Evolutionary conservation across 2,797 vertebrate species (phyloP), one percentile per base, ranked within the genome.

Genomic region (Acipenser ruthenus): DNA sequence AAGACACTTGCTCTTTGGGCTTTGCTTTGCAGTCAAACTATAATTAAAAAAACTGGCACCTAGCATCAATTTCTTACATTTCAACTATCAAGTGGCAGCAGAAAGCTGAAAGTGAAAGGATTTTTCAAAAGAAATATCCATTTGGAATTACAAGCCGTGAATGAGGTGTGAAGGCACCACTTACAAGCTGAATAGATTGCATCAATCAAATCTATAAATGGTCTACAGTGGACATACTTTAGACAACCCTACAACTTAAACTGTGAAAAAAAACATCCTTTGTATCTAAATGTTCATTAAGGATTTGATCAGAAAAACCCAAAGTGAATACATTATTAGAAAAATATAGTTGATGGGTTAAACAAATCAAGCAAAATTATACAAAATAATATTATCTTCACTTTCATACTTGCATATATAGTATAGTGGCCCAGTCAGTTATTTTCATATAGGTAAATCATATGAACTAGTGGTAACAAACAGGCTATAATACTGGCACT

Each of bases 71-170:
- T 87, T 88, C 86, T 88, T 89, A 79, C 83, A 90, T 90, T 91
- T 93, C 82, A 80, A 86, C 88, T 90, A 90, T 86, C 79, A 87
- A 91, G 85, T 87, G 84, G 84, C 85, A 82, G 82, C 80, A 78
- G 85, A 51, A 72, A 86, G 80, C 74, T 70, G 63, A 73, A 72
- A 70, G 78, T 80, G 73, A 88, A 87, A 79, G 83, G 85, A 83
- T 85, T 84, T 89, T 87, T 83, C 82, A 91, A 93, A 90, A 83
- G 80, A 87, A 82, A 86, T 77, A 80, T 87, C 88, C 85, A 89
- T 87, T 91, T 88, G 85, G 87, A 91, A 92, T 93, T 92, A 93
- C 91, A 93, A 93, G 89, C 88, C 79, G 82, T 71, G 83, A 87
- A 89, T 84, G 89, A 87, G 87, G 81, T 81, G 86, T 82, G 83